Conservation (phyloP, 2,888 invertebrate species). For the Leptinotarsa tumamoca region DNA sequence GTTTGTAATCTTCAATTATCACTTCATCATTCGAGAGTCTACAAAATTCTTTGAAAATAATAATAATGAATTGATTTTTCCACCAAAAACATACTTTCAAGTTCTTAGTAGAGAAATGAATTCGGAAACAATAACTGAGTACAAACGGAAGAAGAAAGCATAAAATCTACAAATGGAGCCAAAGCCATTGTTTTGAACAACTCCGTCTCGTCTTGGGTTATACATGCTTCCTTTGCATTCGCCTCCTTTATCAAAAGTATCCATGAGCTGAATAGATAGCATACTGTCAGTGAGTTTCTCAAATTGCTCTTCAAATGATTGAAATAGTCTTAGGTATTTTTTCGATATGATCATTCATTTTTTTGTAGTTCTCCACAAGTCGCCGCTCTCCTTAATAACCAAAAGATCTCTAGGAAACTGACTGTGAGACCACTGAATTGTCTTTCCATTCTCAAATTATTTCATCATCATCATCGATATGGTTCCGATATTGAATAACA, state of each 20-base stretch:
- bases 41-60: too few species aligned
- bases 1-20: too few species aligned
- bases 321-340: background rate
- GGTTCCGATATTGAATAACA: too few species aligned
- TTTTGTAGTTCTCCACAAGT: background rate
- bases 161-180: background rate
- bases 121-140: too few species aligned
- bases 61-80: too few species aligned
- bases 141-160: too few species aligned
- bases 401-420: background rate
- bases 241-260: background rate
- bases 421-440: background rate
- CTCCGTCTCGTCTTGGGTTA: background rate
- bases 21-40: too few species aligned
- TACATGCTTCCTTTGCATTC: background rate
- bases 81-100: too few species aligned
- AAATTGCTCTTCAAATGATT: background rate
- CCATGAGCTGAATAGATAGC: background rate
- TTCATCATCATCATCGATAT: background rate
- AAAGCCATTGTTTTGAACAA: background rate
- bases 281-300: background rate
- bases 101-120: too few species aligned
- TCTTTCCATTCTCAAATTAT: background rate
- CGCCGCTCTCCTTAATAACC: background rate
- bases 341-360: background rate